Evolutionary conservation across 2,113 vertebrate genomes (phyloP), one percentile per base, ranked within the genome.

Genomic region (Callipepla squamata): DNA sequence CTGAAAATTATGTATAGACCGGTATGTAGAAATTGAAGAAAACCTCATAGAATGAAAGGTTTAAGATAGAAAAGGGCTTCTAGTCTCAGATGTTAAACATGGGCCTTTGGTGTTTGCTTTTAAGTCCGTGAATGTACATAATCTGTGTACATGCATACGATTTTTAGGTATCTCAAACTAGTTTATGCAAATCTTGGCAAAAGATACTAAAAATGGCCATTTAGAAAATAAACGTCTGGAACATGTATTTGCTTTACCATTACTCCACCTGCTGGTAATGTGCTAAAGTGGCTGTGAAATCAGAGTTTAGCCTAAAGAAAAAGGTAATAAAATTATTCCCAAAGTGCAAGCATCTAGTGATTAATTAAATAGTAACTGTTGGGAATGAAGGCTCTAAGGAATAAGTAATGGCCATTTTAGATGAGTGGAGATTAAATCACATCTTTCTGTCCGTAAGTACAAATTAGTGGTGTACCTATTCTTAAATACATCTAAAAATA

Each of bases 261-360:
- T 94, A 96, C 98, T 97, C 98, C 98, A 98, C 97, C 98, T 98
- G 96, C 98, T 98, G 98, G 97, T 89, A 20, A 82, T 92, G 70
- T 87, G n/a, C 63, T 96, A 96, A 92, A 97, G 59, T 97, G 84
- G 90, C 78, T 91, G 75, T 61, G 51, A 70, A 78, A 66, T 22
- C 72, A 53, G 38, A 78, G 9, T 11, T 81, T 63, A 45, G 36
- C 55, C 32, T 30, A 48, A 80, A 6, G 30, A 30, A 22, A 22
- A 51, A 55, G 11, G 34, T 59, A 77, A 80, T 36, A 70, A 26
- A 34, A 14, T 10, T 28, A 22, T 58, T 32, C 68, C 32, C 13
- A 61, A 36, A 90, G 30, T 26, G 40, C 8, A 23, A 59, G 40
- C 62, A 48, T 16, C 17, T 16, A 84, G 36, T 72, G 21, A 66